Percentiles rank a stretch among this genome's conserved stretches.
phyloP scores from a whole-genome alignment of 2,888 invertebrate genomes.

The Argyra leucocephala region DNA sequence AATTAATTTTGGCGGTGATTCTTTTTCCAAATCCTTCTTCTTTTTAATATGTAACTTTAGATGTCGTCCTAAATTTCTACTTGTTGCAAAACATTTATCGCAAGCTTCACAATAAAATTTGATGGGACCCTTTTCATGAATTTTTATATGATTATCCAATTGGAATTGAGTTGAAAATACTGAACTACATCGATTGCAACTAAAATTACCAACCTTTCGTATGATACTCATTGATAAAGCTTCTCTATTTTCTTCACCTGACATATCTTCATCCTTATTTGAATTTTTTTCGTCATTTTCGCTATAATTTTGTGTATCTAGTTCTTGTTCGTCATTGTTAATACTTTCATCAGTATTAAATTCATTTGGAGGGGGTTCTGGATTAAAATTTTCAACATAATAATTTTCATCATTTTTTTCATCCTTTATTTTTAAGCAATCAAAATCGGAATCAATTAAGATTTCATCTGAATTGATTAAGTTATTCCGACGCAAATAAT shows the following conservation, averaged over 20 bases:
- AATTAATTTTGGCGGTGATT: neutral
- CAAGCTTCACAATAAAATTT: conserved; percentile 7
- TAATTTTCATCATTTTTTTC: neutral
- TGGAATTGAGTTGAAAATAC: neutral
- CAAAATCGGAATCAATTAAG: neutral
- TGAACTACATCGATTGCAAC: neutral
- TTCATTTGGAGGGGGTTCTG: neutral
- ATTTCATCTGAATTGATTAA: neutral
- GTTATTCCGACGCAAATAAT: neutral
- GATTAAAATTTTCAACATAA: neutral
- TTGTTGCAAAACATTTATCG: conserved; percentile 1
- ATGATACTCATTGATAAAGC: neutral
- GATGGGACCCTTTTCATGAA: neutral
- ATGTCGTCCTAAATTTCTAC: conserved; percentile 3
- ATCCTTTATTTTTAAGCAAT: neutral
- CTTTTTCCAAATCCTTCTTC: neutral
- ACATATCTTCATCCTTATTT: neutral
- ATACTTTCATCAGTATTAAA: neutral
- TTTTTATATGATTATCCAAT: conserved; percentile 7
- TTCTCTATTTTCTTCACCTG: neutral
- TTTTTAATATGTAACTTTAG: neutral
- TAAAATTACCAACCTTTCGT: neutral
- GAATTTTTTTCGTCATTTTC: neutral
- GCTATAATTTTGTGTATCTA: neutral
- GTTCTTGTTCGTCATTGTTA: neutral